Conservation (phyloP, 2,113 vertebrate species). For the Mastomys natalensis region DNA sequence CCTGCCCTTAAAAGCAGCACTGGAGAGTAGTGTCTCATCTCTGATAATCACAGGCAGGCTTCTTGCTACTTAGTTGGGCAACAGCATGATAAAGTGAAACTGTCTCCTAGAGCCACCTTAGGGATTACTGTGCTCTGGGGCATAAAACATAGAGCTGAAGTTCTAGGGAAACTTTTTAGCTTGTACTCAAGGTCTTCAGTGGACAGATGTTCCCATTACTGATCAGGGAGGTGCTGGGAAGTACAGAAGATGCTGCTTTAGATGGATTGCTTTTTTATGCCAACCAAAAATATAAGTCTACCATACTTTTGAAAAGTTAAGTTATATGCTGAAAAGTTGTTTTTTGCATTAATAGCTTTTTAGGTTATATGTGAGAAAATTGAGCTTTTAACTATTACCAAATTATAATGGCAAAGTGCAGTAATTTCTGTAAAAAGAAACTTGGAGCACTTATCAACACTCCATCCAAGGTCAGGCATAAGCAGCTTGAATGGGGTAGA, state of each 20-base stretch:
- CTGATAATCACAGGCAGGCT: background rate
- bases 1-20: background rate
- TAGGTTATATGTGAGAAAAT: slow-evolving; percentile 85
- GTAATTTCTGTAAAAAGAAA: slow-evolving; percentile 81
- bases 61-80: background rate
- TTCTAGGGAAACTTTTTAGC: slow-evolving; percentile 26
- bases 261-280: slow-evolving; percentile 83
- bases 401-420: slow-evolving; percentile 84
- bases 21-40: slow-evolving; percentile 26
- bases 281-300: slow-evolving; percentile 84
- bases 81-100: background rate
- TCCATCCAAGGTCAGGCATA: slow-evolving; percentile 55
- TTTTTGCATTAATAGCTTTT: slow-evolving; percentile 82
- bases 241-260: slow-evolving; percentile 84
- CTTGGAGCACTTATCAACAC: slow-evolving; percentile 76
- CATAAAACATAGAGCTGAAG: slow-evolving; percentile 26
- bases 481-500: slow-evolving; percentile 64
- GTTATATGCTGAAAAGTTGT: slow-evolving; percentile 83
- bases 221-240: slow-evolving; percentile 52
- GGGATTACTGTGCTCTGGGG: background rate
- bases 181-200: slow-evolving; percentile 1
- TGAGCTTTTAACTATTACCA: slow-evolving; percentile 88
- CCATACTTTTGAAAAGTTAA: slow-evolving; percentile 80
- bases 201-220: slow-evolving; percentile 57
- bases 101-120: background rate